Evolutionary conservation across 1,140 invertebrate species (phyloP).

Genomic region (Drosophila subobscura): DNA sequence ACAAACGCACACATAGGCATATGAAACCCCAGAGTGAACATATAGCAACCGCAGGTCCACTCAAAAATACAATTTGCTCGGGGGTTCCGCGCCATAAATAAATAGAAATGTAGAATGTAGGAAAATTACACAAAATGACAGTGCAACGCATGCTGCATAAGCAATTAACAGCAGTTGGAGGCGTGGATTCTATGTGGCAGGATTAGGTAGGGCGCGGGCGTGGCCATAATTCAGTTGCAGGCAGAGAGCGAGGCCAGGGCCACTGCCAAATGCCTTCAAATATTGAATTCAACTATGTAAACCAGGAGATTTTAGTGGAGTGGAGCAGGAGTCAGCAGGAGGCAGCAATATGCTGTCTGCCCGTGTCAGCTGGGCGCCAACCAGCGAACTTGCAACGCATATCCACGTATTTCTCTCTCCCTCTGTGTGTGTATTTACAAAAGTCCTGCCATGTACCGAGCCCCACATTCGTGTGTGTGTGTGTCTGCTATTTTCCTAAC

Average conservation of each 20-base stretch:
- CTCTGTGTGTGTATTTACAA: slow-evolving; percentile 48
- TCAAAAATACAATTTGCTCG: slow-evolving; percentile 34
- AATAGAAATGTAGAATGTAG: slow-evolving; percentile 53
- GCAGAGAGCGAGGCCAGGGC: not conserved
- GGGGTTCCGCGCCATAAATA: slow-evolving; percentile 37
- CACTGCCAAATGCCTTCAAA: slow-evolving; percentile 55
- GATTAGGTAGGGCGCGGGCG: slow-evolving; percentile 3
- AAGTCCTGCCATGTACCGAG: slow-evolving; percentile 44
- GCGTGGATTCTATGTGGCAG: slow-evolving; percentile 26
- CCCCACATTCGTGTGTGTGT: slow-evolving; percentile 43
- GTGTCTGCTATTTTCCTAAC: slow-evolving; percentile 70
- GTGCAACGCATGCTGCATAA: slow-evolving; percentile 65
- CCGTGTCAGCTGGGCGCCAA: slow-evolving; percentile 66
- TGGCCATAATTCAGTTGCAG: slow-evolving; percentile 62
- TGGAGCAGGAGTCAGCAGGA: slow-evolving; percentile 20
- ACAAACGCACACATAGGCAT: not conserved
- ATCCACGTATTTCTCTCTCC: slow-evolving; percentile 20
- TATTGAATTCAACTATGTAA: slow-evolving; percentile 68
- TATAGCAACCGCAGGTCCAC: slow-evolving; percentile 10
- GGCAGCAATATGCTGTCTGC: slow-evolving; percentile 61
- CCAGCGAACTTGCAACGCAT: slow-evolving; percentile 45
- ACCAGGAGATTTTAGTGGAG: slow-evolving; percentile 34
- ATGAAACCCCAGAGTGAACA: slow-evolving; percentile 8
- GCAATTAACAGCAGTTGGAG: slow-evolving; percentile 67
- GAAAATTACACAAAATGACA: slow-evolving; percentile 66